These are phyloP conservation scores for Eulacestoma nigropectus DNA, from an alignment of 2,113 vertebrate species.

Conservation along the genomic window DNA sequence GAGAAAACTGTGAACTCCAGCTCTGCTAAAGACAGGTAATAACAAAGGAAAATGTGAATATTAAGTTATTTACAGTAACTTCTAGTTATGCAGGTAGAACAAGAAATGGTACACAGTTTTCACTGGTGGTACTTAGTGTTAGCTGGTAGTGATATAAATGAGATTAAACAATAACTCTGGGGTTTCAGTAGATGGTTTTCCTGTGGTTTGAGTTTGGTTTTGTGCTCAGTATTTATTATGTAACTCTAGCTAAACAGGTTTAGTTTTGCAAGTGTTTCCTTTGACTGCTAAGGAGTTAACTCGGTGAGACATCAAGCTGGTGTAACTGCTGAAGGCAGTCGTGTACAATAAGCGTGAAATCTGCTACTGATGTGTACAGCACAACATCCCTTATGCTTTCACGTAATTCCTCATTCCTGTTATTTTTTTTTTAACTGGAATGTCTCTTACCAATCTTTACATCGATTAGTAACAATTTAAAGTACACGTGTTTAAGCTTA, in stretches of 20 bases:
- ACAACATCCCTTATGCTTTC: not conserved
- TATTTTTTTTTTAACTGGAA: not conserved
- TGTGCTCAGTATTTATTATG: not conserved
- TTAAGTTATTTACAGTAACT: not conserved
- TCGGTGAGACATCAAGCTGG: not conserved
- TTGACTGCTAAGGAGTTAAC: not conserved
- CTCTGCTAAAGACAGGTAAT: not conserved
- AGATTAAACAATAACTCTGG: not conserved
- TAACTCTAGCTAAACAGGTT: not conserved
- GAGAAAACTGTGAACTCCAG: not conserved
- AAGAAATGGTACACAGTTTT: not conserved
- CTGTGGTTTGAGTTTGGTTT: not conserved
- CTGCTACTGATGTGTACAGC: not conserved
- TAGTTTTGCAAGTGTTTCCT: not conserved
- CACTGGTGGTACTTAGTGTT: not conserved
- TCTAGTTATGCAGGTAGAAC: not conserved
- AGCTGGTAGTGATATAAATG: not conserved
- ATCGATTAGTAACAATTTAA: conserved; percentile 43
- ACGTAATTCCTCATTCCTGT: not conserved
- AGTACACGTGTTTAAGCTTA: conserved; percentile 42
- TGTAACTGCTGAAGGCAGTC: not conserved
- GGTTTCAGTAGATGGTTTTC: not conserved
- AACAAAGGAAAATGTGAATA: not conserved
- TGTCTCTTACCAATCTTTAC: conserved; percentile 17
- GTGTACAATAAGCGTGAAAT: not conserved